Percentiles rank a stretch among this genome's conserved stretches.
Conservation (phyloP, 2,888 invertebrate genomes). For the Celastrina argiolus region DNA sequence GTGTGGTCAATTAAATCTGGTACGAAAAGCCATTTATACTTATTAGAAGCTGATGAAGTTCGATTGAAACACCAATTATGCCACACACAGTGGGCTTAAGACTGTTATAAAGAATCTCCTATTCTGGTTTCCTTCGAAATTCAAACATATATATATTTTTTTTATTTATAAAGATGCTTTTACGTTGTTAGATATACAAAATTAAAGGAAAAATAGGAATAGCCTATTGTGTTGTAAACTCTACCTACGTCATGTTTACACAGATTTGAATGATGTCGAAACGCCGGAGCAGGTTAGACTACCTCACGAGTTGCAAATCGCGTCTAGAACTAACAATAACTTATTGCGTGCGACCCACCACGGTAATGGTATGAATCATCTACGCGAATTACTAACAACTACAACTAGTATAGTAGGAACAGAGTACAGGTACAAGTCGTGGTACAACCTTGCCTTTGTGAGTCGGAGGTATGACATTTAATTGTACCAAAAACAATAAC, state of each 20-base stretch:
- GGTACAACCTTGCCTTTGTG: neutral
- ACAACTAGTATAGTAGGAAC: neutral
- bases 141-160: no score
- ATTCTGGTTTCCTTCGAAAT: no score
- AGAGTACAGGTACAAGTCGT: no score
- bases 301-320: conserved; percentile 6
- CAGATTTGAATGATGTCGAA: conserved; percentile 6
- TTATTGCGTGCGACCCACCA: conserved; percentile 8
- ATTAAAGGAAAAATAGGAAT: no score
- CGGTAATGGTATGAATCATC: conserved; percentile 19
- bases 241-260: neutral
- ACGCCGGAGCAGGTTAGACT: conserved; percentile 11
- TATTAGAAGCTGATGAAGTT: neutral
- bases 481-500: neutral
- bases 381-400: neutral
- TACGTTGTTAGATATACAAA: no score
- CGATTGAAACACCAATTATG: neutral
- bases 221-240: no score
- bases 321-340: neutral
- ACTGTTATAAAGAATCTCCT: neutral
- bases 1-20: neutral
- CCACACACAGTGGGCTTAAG: neutral
- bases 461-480: neutral
- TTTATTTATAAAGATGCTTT: no score
- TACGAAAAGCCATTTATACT: neutral